Percentiles rank a stretch among this genome's conserved stretches.
These are phyloP conservation scores for Phalacrocorax aristotelis DNA, from an alignment of 2,113 vertebrate genomes.

Conservation along the genomic window DNA sequence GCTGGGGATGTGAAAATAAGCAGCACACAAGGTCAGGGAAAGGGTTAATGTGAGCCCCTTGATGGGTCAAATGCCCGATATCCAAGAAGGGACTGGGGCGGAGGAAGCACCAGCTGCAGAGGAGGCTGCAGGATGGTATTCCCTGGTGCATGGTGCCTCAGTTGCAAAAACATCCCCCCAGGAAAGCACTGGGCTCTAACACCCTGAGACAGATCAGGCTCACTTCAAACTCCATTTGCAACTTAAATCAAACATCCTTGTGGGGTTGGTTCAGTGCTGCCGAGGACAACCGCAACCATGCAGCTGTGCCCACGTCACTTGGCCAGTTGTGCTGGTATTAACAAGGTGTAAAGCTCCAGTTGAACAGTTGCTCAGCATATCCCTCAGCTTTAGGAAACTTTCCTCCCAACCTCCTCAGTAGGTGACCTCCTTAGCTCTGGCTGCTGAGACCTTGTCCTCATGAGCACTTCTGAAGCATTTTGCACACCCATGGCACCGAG, in stretches of 20 bases:
- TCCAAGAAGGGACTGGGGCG: not conserved
- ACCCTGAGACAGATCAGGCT: not conserved
- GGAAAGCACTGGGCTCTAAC: not conserved
- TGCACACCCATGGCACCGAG: rapidly evolving
- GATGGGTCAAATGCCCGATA: not conserved
- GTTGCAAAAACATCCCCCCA: not conserved
- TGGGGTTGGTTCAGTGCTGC: not conserved
- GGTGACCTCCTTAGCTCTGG: not conserved
- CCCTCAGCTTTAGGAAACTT: not conserved
- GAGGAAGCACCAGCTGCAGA: not conserved
- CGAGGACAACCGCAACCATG: rapidly evolving
- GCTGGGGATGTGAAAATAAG: not conserved
- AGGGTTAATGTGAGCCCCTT: not conserved
- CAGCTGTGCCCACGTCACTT: not conserved
- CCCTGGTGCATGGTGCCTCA: not conserved
- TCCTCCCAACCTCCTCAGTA: not conserved
- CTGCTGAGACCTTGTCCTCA: not conserved
- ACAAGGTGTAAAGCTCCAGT: not conserved
- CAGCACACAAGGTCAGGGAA: not conserved
- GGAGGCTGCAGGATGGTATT: not conserved
- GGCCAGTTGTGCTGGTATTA: not conserved
- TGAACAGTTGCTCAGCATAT: not conserved
- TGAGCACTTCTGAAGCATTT: not conserved
- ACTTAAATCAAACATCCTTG: not conserved
- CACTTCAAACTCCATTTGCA: not conserved